phyloP scores from a whole-genome alignment of 2,113 vertebrate species.

The Megalops atlanticus region DNA sequence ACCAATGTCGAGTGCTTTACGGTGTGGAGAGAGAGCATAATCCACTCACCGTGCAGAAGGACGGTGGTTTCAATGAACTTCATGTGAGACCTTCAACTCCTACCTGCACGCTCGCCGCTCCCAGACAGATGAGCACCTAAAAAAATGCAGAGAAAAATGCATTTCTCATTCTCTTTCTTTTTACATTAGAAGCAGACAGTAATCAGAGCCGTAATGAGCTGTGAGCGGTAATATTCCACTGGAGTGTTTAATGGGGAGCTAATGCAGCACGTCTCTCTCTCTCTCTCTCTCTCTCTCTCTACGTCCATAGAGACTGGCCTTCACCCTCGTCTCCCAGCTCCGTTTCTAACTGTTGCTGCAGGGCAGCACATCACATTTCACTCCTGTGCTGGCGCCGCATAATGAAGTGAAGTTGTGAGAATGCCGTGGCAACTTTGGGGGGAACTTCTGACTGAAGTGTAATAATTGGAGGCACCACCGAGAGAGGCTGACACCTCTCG shows the following conservation, averaged over 20 bases:
- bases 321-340: constrained; percentile 3
- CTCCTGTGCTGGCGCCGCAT: neutral
- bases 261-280: neutral
- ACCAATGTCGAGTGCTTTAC: too few species aligned
- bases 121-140: neutral
- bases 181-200: neutral
- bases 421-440: neutral
- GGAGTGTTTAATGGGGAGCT: constrained; percentile 3
- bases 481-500: neutral
- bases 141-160: neutral
- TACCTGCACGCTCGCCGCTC: neutral
- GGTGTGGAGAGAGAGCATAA: neutral
- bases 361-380: neutral
- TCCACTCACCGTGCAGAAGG: neutral
- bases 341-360: constrained; percentile 14
- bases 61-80: neutral
- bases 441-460: neutral
- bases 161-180: neutral
- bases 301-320: constrained; percentile 3
- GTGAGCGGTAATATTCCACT: constrained; percentile 8
- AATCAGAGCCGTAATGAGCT: constrained; percentile 3
- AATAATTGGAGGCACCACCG: neutral
- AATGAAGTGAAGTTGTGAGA: neutral
- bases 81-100: neutral
- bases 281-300: too few species aligned